Evolutionary conservation across 2,888 invertebrate genomes (phyloP), one percentile per base, ranked within the genome.

Genomic region (Heteromyza rotundicornis): DNA sequence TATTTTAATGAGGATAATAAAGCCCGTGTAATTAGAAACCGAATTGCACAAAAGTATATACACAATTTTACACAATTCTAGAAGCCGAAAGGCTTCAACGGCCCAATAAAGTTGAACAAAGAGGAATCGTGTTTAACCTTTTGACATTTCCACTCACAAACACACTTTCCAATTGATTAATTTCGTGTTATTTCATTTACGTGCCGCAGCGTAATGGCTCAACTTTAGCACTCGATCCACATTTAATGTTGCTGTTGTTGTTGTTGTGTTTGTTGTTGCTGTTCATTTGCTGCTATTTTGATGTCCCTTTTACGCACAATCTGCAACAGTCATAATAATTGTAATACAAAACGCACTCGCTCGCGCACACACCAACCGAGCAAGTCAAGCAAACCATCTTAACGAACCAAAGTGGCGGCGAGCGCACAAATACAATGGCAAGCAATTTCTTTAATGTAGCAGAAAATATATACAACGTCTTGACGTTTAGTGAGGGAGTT

Each of bases 151-250:
- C 35, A 35, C 23, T 24, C 27, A 32, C 7, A 14, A 47, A 49
- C 40, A 40, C 57, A 14, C 24, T 53, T 59, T 59, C 59, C 59
- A 59, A 59, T 54, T 53, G 59, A 59, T 59, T 59, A 59, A 59
- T 59, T 44, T 59, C 50, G 22, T 53, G 51, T 27, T 27, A 59
- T 49, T 57, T 56, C 23, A 56, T 56, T 47, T 56, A 56, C 23
- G 44, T 44, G 56, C 22, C 40, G 23, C 44, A 23, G 23, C 14
- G n/a, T 8, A 27, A 27, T 10, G 10, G 10, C 47, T 44, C 17
- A 44, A 27, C 16, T 44, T 47, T 24, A 3, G 47, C 19, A 27
- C 57, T 8, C n/a, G 22, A 32, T 14, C 14, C 47, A 22, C 49
- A 27, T 20, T 50, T 17, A 14, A 14, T 19, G 35, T 50, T 35